These are phyloP conservation scores for Danio kyathit DNA, from an alignment of 2,797 vertebrate genomes.

Conservation along the genomic window DNA sequence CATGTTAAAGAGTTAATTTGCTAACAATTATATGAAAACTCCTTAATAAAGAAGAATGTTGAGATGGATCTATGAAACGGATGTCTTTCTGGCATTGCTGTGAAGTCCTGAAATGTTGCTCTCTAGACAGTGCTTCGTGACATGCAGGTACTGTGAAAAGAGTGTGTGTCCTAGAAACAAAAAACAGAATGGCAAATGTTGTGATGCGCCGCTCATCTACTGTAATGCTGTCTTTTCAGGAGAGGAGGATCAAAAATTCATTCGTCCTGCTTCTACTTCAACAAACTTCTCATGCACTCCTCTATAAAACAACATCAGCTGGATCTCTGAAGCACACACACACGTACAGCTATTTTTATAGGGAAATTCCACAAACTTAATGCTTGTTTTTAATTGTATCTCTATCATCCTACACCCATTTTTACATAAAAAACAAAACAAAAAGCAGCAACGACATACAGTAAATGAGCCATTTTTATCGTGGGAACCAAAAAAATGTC, in stretches of 20 bases:
- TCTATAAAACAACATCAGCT: constrained; percentile 33
- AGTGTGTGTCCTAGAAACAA: constrained; percentile 58
- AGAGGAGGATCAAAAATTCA: constrained; percentile 64
- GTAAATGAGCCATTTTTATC: too few relatives aligned
- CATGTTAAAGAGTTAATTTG: too few relatives aligned
- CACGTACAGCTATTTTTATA: too few relatives aligned
- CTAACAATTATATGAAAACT: not conserved
- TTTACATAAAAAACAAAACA: too few relatives aligned
- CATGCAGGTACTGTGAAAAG: constrained; percentile 11
- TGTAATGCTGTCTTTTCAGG: constrained; percentile 47
- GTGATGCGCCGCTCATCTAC: constrained; percentile 46
- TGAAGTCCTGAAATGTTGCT: not conserved
- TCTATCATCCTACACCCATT: too few relatives aligned
- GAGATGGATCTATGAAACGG: not conserved
- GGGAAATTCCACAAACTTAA: too few relatives aligned
- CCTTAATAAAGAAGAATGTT: not conserved
- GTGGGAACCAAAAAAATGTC: too few relatives aligned
- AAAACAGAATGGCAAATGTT: constrained; percentile 63
- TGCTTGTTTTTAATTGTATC: too few relatives aligned
- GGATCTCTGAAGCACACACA: not conserved
- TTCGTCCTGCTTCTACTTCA: not conserved
- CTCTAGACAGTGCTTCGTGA: not conserved
- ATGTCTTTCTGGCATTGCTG: not conserved
- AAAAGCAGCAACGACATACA: too few relatives aligned
- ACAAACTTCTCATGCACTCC: not conserved